Conservation (phyloP, 2,797 vertebrate species). For the Arrhamphus sclerolepis region DNA sequence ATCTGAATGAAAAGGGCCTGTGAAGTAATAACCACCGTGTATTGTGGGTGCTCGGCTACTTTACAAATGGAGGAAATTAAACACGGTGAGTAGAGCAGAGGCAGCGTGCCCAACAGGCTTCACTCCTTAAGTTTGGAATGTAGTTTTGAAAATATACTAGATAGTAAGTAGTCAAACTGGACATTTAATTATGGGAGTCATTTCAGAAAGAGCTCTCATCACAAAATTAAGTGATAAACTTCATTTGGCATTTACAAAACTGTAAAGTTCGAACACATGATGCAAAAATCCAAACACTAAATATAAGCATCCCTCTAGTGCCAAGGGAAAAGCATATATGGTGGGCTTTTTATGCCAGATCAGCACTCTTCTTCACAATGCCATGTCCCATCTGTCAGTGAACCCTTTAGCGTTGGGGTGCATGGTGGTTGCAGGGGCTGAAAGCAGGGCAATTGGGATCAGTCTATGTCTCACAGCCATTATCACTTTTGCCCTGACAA, state of each 20-base stretch:
- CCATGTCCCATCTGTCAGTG: constrained; percentile 79
- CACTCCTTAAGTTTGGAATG: constrained; percentile 74
- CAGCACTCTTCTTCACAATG: constrained; percentile 72
- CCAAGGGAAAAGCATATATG: constrained; percentile 57
- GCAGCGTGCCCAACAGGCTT: constrained; percentile 66
- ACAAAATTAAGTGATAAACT: background rate
- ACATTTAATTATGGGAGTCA: constrained; percentile 37
- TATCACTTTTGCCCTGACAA: constrained; percentile 82
- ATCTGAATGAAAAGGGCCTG: constrained; percentile 77
- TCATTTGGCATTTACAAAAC: too few species aligned
- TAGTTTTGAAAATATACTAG: constrained; percentile 58
- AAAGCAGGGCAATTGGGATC: constrained; percentile 81
- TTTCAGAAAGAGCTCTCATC: constrained; percentile 24
- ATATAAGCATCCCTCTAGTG: constrained; percentile 32
- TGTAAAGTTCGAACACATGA: too few species aligned
- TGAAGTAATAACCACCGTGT: constrained; percentile 77
- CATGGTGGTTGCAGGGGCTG: constrained; percentile 71
- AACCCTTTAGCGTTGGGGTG: constrained; percentile 72
- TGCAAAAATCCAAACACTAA: constrained; percentile 16
- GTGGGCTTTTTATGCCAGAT: constrained; percentile 73
- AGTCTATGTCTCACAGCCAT: constrained; percentile 73
- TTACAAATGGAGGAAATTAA: constrained; percentile 70
- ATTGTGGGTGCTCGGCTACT: constrained; percentile 74
- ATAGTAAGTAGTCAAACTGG: constrained; percentile 65
- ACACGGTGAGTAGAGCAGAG: constrained; percentile 45